Conservation (phyloP, 2,888 invertebrate genomes). For the Aplocera efformata region DNA sequence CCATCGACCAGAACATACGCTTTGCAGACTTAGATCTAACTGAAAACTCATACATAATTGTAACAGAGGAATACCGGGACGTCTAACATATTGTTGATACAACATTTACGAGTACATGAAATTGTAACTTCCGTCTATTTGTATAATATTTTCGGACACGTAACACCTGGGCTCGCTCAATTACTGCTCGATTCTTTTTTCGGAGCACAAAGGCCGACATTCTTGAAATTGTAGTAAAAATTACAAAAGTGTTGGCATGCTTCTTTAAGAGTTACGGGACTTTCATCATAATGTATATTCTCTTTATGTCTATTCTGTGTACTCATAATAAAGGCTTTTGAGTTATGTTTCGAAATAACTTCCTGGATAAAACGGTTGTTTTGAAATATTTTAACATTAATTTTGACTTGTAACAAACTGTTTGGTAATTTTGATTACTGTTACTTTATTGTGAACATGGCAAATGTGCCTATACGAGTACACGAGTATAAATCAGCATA, state of each 20-base stretch:
- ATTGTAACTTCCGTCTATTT: too few species aligned
- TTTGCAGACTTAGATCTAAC: too few species aligned
- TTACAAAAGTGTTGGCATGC: constrained; percentile 29
- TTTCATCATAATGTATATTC: neutral
- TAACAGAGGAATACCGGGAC: too few species aligned
- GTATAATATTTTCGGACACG: constrained; percentile 33
- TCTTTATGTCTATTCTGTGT: too few species aligned
- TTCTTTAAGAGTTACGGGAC: constrained; percentile 14
- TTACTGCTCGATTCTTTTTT: constrained; percentile 35
- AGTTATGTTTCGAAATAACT: neutral
- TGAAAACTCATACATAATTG: too few species aligned
- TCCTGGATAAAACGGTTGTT: neutral
- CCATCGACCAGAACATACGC: constrained; percentile 8
- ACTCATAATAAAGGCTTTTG: too few species aligned
- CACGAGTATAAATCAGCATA: neutral
- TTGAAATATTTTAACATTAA: neutral
- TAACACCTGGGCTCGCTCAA: constrained; percentile 30
- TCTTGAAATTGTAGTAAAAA: constrained; percentile 32
- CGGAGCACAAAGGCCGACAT: constrained; percentile 33
- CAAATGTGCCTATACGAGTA: too few species aligned
- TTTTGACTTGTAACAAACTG: too few species aligned
- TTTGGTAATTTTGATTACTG: too few species aligned
- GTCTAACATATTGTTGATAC: too few species aligned
- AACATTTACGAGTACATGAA: too few species aligned
- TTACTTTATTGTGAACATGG: too few species aligned